Base-by-base conservation (phyloP, 1,140 invertebrate genomes). In the Drosophila lacteicornis region DNA sequence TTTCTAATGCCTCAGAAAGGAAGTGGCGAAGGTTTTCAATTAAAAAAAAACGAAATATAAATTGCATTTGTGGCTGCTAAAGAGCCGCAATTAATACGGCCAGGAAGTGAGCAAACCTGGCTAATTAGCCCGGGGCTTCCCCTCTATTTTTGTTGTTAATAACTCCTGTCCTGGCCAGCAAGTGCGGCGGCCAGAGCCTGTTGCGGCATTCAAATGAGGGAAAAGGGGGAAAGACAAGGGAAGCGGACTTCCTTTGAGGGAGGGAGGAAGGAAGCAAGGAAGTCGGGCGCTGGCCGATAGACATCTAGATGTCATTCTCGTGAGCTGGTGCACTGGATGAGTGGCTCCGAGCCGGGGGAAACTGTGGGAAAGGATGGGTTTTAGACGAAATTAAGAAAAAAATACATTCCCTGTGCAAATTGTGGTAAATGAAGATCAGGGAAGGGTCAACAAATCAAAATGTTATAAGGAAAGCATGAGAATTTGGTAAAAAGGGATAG, bases 1-100 rank as follows among this genome's bases (percentile, higher is more conserved):
- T 77, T 87, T 70, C 77, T 75, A 88, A 88, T 80, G 79, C 60
- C 75, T 33, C 30, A 33, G 30, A 33, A 33, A 85, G 83, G 83
- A 87, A 80, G 84, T 88, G 86, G 58, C 61, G 36, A 75, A 74
- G 67, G 75, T 88, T 83, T 87, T 87, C 83, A 87, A 87, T 87
- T 87, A 87, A 80, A 74, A 61, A 53, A 82, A 70, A 47, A 45
- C 11, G 2, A 75, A 67, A 46, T 58, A 36, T 50, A 38, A 30
- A 38, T 5, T 55, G 38, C 58, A 55, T 66, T 68, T 70, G 76
- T 47, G 80, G 77, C 75, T 56, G 83, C 84, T 87, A 84, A 87
- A 87, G 73, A 88, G 83, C 61, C 77, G 77, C 83, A 84, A 88
- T 87, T 88, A 87, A 80, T 87, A 65, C 65, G 70, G 53, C 38